These are phyloP conservation scores for Microchrysa polita DNA, from an alignment of 2,888 invertebrate species.

Conservation along the genomic window DNA sequence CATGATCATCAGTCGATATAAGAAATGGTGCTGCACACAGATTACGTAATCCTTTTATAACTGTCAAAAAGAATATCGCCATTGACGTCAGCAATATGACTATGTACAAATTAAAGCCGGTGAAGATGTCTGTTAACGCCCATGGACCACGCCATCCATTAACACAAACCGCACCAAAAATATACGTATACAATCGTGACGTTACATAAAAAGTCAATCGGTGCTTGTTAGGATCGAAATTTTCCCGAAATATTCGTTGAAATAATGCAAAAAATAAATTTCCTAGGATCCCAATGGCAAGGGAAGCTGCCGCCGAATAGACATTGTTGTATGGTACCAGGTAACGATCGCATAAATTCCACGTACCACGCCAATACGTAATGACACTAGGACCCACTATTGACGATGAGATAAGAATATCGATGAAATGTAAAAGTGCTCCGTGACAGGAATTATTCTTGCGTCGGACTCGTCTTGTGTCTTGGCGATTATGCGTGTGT, in stretches of 20 bases:
- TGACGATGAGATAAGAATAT: constrained; percentile 75
- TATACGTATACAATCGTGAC: constrained; percentile 78
- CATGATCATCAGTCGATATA: constrained; percentile 76
- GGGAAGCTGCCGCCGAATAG: constrained; percentile 74
- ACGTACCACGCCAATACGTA: constrained; percentile 87
- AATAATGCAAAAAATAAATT: constrained; percentile 75
- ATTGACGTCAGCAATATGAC: constrained; percentile 73
- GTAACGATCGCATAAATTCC: constrained; percentile 80
- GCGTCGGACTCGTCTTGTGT: background rate
- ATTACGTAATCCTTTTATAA: constrained; percentile 78
- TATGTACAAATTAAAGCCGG: constrained; percentile 65
- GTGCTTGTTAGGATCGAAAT: constrained; percentile 74
- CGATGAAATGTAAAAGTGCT: constrained; percentile 73
- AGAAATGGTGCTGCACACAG: constrained; percentile 85
- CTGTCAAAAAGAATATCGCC: constrained; percentile 74
- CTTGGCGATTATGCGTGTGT: background rate
- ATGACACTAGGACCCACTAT: constrained; percentile 84
- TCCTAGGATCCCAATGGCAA: constrained; percentile 75
- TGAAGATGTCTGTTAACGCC: constrained; percentile 76
- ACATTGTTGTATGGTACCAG: constrained; percentile 72
- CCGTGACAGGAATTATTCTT: constrained; percentile 59
- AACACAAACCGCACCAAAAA: constrained; percentile 83
- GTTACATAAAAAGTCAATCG: constrained; percentile 74
- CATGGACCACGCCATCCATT: constrained; percentile 90
- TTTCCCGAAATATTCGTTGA: constrained; percentile 70